A percentile compares a stretch with the other conserved stretches of the same genome.
phyloP scores from a whole-genome alignment of 2,888 invertebrate genomes.

The Pandemis cinnamomeana region DNA sequence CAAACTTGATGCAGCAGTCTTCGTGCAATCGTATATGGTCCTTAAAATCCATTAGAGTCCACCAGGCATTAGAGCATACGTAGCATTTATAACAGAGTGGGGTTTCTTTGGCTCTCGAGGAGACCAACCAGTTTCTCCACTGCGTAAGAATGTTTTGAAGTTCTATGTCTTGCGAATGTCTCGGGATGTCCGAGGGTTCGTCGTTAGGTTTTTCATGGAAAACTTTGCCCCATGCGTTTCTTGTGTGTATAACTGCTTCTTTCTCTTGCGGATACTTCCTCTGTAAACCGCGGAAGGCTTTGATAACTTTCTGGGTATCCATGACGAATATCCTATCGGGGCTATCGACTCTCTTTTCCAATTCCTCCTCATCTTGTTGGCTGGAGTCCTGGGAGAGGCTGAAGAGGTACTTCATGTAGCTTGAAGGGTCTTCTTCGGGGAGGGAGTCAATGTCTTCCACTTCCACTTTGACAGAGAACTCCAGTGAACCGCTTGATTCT shows the following conservation, averaged over 20 bases:
- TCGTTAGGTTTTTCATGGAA: constrained; percentile 43
- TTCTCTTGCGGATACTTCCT: constrained; percentile 13
- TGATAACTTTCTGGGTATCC: constrained; percentile 12
- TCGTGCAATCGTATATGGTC: constrained; percentile 52
- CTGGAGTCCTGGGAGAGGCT: constrained; percentile 24
- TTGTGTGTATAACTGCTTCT: constrained; percentile 21
- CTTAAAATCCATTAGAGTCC: constrained; percentile 56
- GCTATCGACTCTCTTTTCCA: background rate
- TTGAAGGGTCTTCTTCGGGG: constrained; percentile 18
- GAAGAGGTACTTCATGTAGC: constrained; percentile 36
- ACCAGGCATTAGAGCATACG: constrained; percentile 59
- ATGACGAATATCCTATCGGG: constrained; percentile 1
- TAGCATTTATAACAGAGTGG: constrained; percentile 66
- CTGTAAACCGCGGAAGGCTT: background rate
- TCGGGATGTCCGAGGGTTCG: background rate
- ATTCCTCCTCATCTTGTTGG: background rate
- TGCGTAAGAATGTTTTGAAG: constrained; percentile 47
- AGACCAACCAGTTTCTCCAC: constrained; percentile 51
- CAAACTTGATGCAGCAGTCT: constrained; percentile 36
- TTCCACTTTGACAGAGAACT: constrained; percentile 50
- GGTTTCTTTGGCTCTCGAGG: constrained; percentile 40
- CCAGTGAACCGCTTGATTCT: background rate
- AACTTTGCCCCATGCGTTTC: constrained; percentile 46
- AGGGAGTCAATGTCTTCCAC: constrained; percentile 46
- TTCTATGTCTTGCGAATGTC: constrained; percentile 18